Conservation (phyloP, 1,140 invertebrate genomes). For the Drosophila jambulina region DNA sequence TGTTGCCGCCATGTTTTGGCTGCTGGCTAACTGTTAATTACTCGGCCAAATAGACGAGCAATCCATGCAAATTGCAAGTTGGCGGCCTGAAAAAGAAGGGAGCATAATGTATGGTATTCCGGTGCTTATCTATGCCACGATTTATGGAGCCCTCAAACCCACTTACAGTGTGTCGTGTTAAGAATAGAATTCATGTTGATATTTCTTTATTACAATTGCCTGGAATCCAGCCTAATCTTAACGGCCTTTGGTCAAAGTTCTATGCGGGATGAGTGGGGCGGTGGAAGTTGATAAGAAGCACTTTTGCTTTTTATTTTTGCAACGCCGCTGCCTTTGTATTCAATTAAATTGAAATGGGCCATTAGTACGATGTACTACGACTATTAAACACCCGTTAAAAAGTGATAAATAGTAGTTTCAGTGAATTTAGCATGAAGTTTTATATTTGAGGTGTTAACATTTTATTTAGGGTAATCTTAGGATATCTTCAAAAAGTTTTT, state of each 20-base stretch:
- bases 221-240: constrained; percentile 60
- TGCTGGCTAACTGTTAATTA: constrained; percentile 72
- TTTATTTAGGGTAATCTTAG: too few relatives aligned
- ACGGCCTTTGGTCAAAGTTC: constrained; percentile 72
- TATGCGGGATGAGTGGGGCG: constrained; percentile 2
- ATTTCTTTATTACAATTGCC: constrained; percentile 61
- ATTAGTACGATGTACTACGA: neutral
- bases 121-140: constrained; percentile 31
- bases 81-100: constrained; percentile 35
- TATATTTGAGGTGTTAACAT: too few relatives aligned
- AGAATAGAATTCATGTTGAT: constrained; percentile 35
- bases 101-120: constrained; percentile 42
- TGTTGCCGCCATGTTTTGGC: constrained; percentile 64
- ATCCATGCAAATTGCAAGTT: constrained; percentile 50
- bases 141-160: constrained; percentile 38
- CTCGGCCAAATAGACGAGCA: constrained; percentile 52
- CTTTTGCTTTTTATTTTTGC: constrained; percentile 65
- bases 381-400: neutral
- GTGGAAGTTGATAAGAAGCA: constrained; percentile 66
- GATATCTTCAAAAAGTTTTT: too few relatives aligned
- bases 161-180: constrained; percentile 22
- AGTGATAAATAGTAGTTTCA: neutral
- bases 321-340: constrained; percentile 5
- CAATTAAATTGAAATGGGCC: neutral
- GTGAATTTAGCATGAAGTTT: neutral